These are phyloP conservation scores for Cerastis rubricosa DNA, from an alignment of 2,888 invertebrate species.

Conservation along the genomic window DNA sequence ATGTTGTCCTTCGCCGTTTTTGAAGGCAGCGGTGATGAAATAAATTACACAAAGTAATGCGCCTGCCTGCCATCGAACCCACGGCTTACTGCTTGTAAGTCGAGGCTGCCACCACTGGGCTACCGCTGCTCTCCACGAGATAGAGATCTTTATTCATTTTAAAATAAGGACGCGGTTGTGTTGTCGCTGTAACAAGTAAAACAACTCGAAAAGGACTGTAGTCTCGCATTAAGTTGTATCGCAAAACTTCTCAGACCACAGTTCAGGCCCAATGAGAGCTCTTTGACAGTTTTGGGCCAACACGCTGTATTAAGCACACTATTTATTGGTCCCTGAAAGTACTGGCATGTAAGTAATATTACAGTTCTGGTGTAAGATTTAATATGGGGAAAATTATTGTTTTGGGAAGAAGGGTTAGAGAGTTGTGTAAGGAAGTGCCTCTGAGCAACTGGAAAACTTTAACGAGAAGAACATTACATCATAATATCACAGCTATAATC, in stretches of 20 bases:
- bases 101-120: too few species aligned
- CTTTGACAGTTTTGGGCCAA: conserved; percentile 77
- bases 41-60: too few species aligned
- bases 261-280: conserved; percentile 69
- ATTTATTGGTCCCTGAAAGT: conserved; percentile 61
- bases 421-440: background rate
- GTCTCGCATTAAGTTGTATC: conserved; percentile 79
- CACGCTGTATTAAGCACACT: conserved; percentile 53
- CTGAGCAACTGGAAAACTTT: background rate
- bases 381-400: conserved; percentile 58
- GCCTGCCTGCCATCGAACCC: too few species aligned
- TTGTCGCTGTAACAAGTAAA: background rate
- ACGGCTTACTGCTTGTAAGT: too few species aligned
- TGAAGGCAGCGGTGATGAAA: too few species aligned
- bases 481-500: background rate
- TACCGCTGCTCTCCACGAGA: too few species aligned
- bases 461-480: background rate
- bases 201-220: conserved; percentile 31
- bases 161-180: background rate
- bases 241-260: conserved; percentile 62
- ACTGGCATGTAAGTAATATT: conserved; percentile 52
- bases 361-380: conserved; percentile 37
- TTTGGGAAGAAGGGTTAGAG: conserved; percentile 15
- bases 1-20: too few species aligned
- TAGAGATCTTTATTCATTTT: background rate